These are phyloP conservation scores for Ara ararauna DNA, from an alignment of 2,797 vertebrate species.

Conservation along the genomic window DNA sequence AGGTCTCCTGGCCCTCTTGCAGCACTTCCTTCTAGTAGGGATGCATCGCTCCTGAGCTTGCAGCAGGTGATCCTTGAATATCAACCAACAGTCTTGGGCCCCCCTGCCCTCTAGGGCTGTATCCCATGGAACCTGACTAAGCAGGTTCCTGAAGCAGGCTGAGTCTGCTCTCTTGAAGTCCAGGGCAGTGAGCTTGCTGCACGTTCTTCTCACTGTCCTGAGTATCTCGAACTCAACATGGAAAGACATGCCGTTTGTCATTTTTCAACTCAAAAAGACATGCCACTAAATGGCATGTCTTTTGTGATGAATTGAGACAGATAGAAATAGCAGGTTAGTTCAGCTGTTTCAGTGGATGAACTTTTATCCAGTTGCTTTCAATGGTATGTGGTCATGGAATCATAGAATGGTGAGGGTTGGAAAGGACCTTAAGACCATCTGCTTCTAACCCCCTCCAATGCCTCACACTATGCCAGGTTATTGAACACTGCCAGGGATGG, in stretches of 20 bases:
- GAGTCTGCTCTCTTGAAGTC: background rate
- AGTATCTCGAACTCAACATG: background rate
- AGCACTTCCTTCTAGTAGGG: too few species aligned
- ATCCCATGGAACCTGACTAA: background rate
- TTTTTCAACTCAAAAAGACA: too few species aligned
- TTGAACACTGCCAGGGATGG: background rate
- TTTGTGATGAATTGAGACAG: background rate
- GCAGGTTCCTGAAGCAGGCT: background rate
- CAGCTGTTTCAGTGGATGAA: background rate
- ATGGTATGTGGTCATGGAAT: background rate
- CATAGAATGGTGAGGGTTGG: background rate
- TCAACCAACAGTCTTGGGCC: too few species aligned
- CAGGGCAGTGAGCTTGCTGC: background rate
- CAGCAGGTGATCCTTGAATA: too few species aligned
- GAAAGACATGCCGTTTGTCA: background rate
- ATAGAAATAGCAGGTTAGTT: background rate
- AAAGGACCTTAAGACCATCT: background rate
- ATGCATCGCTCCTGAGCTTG: too few species aligned
- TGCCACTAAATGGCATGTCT: background rate
- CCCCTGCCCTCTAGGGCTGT: too few species aligned
- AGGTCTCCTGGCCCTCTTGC: too few species aligned
- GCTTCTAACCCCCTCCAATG: background rate
- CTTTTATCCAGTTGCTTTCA: background rate
- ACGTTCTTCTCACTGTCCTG: background rate
- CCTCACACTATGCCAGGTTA: background rate